A percentile compares a stretch with the other conserved stretches of the same genome.
phyloP scores from a whole-genome alignment of 2,797 vertebrate species.

The Hypotaenidia okinawae region DNA sequence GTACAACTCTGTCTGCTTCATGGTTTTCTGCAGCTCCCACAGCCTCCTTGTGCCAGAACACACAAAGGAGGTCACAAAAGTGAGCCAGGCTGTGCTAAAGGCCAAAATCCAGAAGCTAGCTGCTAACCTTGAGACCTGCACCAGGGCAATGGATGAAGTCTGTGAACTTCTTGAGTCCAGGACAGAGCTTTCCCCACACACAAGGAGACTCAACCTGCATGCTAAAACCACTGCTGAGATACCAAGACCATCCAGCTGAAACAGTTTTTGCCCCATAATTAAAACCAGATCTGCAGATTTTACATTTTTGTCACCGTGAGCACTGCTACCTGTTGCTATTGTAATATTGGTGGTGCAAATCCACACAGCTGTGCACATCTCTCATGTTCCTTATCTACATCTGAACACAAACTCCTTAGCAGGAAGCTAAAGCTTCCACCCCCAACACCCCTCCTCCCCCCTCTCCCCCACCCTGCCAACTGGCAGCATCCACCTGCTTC shows the following conservation, averaged over 20 bases:
- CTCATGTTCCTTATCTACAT: background rate
- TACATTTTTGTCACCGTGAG: background rate
- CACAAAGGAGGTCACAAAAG: slow-evolving; percentile 74
- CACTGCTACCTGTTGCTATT: background rate
- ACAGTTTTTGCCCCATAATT: background rate
- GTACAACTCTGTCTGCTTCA: slow-evolving; percentile 76
- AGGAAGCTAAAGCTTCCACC: background rate
- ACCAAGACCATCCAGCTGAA: background rate
- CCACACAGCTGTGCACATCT: background rate
- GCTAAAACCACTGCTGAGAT: background rate
- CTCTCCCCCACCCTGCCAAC: too few relatives aligned
- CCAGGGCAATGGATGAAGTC: slow-evolving; percentile 77
- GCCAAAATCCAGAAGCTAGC: slow-evolving; percentile 81
- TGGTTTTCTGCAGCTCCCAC: slow-evolving; percentile 75
- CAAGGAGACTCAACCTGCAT: background rate
- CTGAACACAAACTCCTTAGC: background rate
- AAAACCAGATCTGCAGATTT: background rate
- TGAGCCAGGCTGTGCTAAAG: slow-evolving; percentile 75
- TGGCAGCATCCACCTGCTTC: background rate
- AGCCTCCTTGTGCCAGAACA: slow-evolving; percentile 74
- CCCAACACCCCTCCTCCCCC: background rate
- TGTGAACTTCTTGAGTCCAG: slow-evolving; percentile 74
- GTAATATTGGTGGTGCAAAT: background rate
- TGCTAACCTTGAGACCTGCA: slow-evolving; percentile 77
- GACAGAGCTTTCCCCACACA: background rate